Percentiles rank a stretch among this genome's conserved stretches.
phyloP scores from a whole-genome alignment of 2,888 invertebrate genomes.

The Apamea monoglypha region DNA sequence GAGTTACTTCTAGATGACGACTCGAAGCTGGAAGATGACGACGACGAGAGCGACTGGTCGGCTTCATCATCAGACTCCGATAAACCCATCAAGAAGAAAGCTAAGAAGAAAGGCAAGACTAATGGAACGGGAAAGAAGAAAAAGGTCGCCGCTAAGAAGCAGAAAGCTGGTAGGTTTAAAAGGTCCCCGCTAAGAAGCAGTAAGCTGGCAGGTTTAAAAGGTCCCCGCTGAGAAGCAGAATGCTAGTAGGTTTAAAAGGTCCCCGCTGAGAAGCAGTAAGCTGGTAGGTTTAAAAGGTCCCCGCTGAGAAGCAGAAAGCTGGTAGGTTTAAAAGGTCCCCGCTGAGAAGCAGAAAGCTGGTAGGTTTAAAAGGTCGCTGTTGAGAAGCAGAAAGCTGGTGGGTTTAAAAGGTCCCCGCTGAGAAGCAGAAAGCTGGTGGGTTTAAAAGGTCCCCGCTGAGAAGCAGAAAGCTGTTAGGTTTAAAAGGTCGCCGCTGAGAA shows the following conservation, averaged over 20 bases:
- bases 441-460: slow-evolving; percentile 70
- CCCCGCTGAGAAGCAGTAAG: slow-evolving; percentile 55
- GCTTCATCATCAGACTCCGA: slow-evolving; percentile 83
- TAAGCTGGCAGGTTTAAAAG: slow-evolving; percentile 73
- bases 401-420: slow-evolving; percentile 71
- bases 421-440: slow-evolving; percentile 63
- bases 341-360: slow-evolving; percentile 62
- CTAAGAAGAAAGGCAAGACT: slow-evolving; percentile 71
- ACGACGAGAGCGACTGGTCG: slow-evolving; percentile 75
- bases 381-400: slow-evolving; percentile 63
- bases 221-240: slow-evolving; percentile 60
- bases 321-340: slow-evolving; percentile 72
- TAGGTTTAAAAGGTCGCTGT: slow-evolving; percentile 71
- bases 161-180: slow-evolving; percentile 57
- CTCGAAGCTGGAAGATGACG: slow-evolving; percentile 55
- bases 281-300: slow-evolving; percentile 73
- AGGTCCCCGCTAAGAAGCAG: slow-evolving; percentile 63
- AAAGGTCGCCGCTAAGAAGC: slow-evolving; percentile 67
- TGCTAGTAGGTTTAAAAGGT: slow-evolving; percentile 74
- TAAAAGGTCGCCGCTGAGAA: slow-evolving; percentile 69
- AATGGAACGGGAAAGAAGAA: slow-evolving; percentile 76
- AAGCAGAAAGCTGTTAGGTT: slow-evolving; percentile 63
- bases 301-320: slow-evolving; percentile 58
- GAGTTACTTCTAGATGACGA: slow-evolving; percentile 64
- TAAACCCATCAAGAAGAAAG: slow-evolving; percentile 81